Evolutionary conservation across 2,797 vertebrate species (phyloP), one percentile per base, ranked within the genome.

Genomic region (Chelidonichthys spinosus): DNA sequence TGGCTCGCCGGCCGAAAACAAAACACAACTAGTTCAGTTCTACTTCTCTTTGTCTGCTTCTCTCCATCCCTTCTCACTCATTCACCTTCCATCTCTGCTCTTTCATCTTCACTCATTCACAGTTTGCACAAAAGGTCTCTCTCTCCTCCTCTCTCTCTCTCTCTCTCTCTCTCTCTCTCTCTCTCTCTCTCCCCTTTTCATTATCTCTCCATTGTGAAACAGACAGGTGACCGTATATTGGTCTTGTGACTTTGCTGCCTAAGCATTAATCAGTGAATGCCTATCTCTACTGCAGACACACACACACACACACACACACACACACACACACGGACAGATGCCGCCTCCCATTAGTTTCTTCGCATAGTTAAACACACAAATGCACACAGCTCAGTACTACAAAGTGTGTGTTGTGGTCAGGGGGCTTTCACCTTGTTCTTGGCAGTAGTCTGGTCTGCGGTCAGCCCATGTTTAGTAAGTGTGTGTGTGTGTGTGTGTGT

Each of bases 211-310:
- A 40, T 69, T 63, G 3, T 40, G 9, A 53, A 71, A 63, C 42
- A 50, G 55, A 53, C 78, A 83, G 77, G 83, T 84, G 76, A 83
- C 72, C 36, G 35, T 56, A 52, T 55, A 17, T 8, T 39, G 47
- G 61, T 80, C 76, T 73, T 83, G 73, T 81, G 76, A 85, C 79
- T 87, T 80, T 83, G 55, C 79, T 72, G 71, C 66, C 69, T 59
- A 42, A 71, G 65, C 83, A 61, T 73, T 75, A 79, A 76, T 76
- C 50, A 62, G 74, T 67, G 66, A 76, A 40, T 60, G 64, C 63
- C 32, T 54, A 11, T 81, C 72, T 73, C 53, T 35, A 55, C 32
- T 7, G 7, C 52, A 1, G 33, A 61, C 54, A 56, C 33, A 15
- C 54, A n/a, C 53, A 18, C 50, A 18, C 49, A 39, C 17, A 37